Evolutionary conservation across 1,140 invertebrate species (phyloP).

Genomic region (Drosophila athabasca): DNA sequence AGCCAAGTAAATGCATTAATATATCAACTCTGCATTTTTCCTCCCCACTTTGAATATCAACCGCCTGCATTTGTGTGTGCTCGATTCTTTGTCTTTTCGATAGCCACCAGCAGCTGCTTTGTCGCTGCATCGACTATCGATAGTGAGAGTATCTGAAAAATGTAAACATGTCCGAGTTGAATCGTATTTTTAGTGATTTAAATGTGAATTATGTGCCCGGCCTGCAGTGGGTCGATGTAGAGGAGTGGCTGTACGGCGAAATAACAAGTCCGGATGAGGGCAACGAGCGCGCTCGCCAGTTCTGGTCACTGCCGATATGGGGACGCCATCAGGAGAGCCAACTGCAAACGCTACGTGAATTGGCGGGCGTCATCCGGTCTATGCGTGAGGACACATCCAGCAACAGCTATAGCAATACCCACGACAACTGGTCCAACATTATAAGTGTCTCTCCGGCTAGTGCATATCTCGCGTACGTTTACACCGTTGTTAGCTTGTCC

Average conservation of each 20-base stretch:
- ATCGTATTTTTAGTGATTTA: slow-evolving; percentile 52
- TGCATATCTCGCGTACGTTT: slow-evolving; percentile 70
- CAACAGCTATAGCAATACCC: slow-evolving; percentile 54
- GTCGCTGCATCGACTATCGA: slow-evolving; percentile 4
- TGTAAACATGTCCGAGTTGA: slow-evolving; percentile 57
- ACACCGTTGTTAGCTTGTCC: slow-evolving; percentile 55
- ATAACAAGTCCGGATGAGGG: slow-evolving; percentile 14
- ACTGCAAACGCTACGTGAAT: slow-evolving; percentile 57
- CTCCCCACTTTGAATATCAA: slow-evolving; percentile 34
- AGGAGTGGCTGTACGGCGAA: slow-evolving; percentile 54
- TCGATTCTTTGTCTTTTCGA: slow-evolving; percentile 2
- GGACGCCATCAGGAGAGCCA: slow-evolving; percentile 45
- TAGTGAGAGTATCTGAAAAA: neutral
- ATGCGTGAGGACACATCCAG: slow-evolving; percentile 50
- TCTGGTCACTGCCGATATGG: slow-evolving; percentile 57
- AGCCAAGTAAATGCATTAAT: slow-evolving; percentile 55
- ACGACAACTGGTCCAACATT: slow-evolving; percentile 73
- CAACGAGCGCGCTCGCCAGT: slow-evolving; percentile 11
- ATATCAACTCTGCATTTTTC: slow-evolving; percentile 51
- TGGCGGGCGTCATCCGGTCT: slow-evolving; percentile 60
- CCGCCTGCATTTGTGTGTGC: slow-evolving; percentile 23
- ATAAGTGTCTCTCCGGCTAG: slow-evolving; percentile 51
- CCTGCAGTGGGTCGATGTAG: slow-evolving; percentile 59
- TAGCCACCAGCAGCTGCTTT: slow-evolving; percentile 11
- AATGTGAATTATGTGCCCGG: slow-evolving; percentile 32